Base-by-base conservation (phyloP, 1,140 invertebrate genomes). In the Macrobrachium rosenbergii region DNA sequence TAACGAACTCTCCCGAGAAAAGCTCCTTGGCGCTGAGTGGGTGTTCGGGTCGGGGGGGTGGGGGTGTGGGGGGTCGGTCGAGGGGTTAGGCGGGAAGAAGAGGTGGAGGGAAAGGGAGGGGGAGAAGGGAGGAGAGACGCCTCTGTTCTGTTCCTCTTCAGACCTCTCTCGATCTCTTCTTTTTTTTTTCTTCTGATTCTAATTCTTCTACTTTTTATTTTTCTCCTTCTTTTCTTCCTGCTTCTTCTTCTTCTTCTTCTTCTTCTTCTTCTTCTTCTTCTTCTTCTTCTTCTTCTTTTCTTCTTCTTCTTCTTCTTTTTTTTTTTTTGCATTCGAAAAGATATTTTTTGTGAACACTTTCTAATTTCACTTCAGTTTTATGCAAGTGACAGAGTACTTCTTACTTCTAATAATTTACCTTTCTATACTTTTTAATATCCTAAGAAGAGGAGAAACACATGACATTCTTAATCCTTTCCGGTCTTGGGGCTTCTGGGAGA, bases 261-360 rank as follows among this genome's bases (percentile, higher is more conserved):
- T 43, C 45, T 43, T 73, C 69, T 73, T 43, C 45, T 43, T 73
- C 69, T 73, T 43, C 45, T 43, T 73, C 69, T 73, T 43, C 45
- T 43, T 73, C 69, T 73, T 43, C 45, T 43, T 73, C 69, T 73
- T 43, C 45, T 43, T 73, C 69, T n/a, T n/a, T 73, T 43, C 45
- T 43, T 73, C 69, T 73, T 43, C 45, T 43, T 73, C 69, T 73
- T 43, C 45, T 43, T 73, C 69, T 73, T 43, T 73, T 43, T 73
- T 21, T 73, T 12, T 73, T 0, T 28, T 21, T 12, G 16, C 16
- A 63, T 17, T 16, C 37, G 73, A 5, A 76, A 45, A 76, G 73
- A 45, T 11, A n/a, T 28, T 28, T 5, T 43, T 8, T 28, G 12
- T 19, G 73, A 45, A 73, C 14, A 28, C 19, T 73, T 2, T 2